phyloP scores from a whole-genome alignment of 2,797 vertebrate genomes.

The Telmatherina bonti region DNA sequence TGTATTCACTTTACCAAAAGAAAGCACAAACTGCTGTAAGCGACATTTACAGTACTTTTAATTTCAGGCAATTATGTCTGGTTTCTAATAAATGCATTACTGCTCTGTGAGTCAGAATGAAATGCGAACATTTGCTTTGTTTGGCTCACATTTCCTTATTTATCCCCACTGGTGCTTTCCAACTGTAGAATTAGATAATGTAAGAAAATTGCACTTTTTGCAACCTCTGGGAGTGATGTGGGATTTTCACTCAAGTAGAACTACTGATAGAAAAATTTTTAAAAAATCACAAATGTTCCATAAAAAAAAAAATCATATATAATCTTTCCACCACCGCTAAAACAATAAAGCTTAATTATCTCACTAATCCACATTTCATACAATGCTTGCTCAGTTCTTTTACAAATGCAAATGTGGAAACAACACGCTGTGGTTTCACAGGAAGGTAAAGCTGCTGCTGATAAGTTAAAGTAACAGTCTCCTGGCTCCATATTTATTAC shows the following conservation, averaged over 20 bases:
- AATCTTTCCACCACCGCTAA: neutral
- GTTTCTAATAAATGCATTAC: neutral
- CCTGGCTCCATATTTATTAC: constrained; percentile 1
- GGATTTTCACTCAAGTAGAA: neutral
- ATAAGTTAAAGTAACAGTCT: constrained; percentile 9
- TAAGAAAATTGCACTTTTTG: neutral
- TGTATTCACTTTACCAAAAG: neutral
- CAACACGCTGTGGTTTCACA: neutral
- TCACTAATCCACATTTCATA: neutral
- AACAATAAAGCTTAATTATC: neutral
- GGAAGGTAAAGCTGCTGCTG: neutral
- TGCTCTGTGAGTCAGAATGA: too few relatives aligned
- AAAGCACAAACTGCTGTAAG: neutral
- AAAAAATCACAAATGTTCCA: neutral
- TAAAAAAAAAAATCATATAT: constrained; percentile 2
- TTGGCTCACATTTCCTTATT: too few relatives aligned
- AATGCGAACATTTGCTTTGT: too few relatives aligned
- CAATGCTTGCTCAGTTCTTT: neutral
- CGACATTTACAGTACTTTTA: neutral
- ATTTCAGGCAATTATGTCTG: neutral
- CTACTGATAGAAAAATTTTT: neutral
- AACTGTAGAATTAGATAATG: neutral
- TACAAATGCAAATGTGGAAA: constrained; percentile 10
- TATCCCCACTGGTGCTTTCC: too few relatives aligned
- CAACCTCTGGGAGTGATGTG: neutral